Conservation (phyloP, 2,888 invertebrate species). For the Synergus gifuensis region DNA sequence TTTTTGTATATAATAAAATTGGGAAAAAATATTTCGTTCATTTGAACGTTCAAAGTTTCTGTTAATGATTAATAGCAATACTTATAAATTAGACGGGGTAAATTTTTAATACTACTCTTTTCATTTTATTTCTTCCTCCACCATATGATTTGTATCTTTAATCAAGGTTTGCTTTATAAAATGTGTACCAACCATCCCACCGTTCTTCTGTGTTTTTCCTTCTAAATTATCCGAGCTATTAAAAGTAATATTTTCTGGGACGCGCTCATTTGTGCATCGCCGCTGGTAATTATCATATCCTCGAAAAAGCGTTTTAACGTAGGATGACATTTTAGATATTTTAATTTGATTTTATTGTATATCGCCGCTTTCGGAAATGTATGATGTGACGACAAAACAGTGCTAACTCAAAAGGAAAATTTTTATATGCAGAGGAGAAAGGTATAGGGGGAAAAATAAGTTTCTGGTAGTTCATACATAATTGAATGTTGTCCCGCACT, state of each 20-base stretch:
- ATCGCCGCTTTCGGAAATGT: not conserved
- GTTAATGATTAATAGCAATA: no score
- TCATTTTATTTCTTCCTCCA: not conserved
- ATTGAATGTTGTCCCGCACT: not conserved
- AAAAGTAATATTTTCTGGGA: not conserved
- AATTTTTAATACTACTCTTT: not conserved
- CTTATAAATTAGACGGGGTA: not conserved
- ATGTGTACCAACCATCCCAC: not conserved
- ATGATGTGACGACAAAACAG: not conserved
- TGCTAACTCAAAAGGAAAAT: not conserved
- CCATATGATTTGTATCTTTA: not conserved
- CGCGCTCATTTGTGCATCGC: not conserved
- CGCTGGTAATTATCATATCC: not conserved
- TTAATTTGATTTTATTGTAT: not conserved
- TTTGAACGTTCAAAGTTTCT: no score
- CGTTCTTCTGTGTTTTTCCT: not conserved
- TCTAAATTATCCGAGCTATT: not conserved
- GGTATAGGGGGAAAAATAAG: not conserved
- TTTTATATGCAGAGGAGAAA: not conserved
- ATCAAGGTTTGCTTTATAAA: not conserved
- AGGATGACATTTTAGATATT: not conserved
- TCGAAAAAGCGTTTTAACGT: not conserved
- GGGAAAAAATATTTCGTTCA: no score
- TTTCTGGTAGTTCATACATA: not conserved
- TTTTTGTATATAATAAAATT: no score